Evolutionary conservation across 2,888 invertebrate genomes (phyloP), one percentile per base, ranked within the genome.

Genomic region (Drosophila neonasuta): DNA sequence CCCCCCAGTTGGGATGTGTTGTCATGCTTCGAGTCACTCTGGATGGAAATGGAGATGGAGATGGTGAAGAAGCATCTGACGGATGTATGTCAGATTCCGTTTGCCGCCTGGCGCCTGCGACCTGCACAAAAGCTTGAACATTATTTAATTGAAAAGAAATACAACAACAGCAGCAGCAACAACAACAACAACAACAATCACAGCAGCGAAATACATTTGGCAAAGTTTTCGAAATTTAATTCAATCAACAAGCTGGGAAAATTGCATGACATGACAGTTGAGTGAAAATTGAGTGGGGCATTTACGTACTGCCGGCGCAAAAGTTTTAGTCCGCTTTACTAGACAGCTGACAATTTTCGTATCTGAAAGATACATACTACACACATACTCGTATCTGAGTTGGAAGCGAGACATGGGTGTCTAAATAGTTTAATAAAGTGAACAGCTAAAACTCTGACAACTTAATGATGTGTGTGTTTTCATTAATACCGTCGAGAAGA

Each of bases 61-160:
- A 50, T 66, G 39, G 51, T 51, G 30, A 56, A 46, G 65, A 54
- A 42, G 52, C 32, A 46, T 58, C 70, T 80, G 77, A 87, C 71
- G 67, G 74, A 74, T 83, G 68, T 71, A 54, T 77, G 71, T 64
- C 72, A 67, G 58, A 60, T 59, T 60, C 56, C 29, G 59, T 54
- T 54, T 61, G 61, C 39, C 66, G 71, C 52, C 66, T 45, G 63
- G 65, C 66, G 70, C 51, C 56, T 41, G 46, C 49, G 59, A 54
- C 50, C 52, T 48, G 17, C 55, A 52, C 63, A 69, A 66, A 74
- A 68, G 66, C 64, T 61, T 34, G 29, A 45, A 68, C 67, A 71
- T 65, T 80, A 86, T 84, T 80, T 79, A 87, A 87, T 87, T 80
- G 76, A 75, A 87, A 77, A 73, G 74, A 74, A 81, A 87, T 69